These are phyloP conservation scores for Bruchidius siliquastri DNA, from an alignment of 2,888 invertebrate genomes.

Conservation along the genomic window DNA sequence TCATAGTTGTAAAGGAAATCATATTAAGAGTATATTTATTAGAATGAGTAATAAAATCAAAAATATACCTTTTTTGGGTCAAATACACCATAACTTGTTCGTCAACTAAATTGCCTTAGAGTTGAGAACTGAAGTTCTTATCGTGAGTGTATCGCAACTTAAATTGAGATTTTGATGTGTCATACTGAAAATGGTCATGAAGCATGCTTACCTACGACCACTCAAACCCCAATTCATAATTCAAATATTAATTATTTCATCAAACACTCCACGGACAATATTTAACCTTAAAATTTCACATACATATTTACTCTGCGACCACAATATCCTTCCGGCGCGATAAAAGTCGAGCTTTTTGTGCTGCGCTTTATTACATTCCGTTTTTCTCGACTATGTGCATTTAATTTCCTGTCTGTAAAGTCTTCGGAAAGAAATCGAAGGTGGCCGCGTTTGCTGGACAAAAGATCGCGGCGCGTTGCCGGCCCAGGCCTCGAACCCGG, in stretches of 20 bases:
- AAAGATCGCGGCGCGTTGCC: neutral
- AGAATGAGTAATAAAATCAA: no score
- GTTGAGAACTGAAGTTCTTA: no score
- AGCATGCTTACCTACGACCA: no score
- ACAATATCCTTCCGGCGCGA: constrained; percentile 22
- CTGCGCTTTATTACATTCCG: neutral
- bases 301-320: constrained; percentile 12
- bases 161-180: no score
- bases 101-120: no score
- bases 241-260: neutral
- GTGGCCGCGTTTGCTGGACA: neutral
- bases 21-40: no score
- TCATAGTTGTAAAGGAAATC: no score
- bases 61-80: no score
- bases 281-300: constrained; percentile 14
- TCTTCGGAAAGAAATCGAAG: neutral
- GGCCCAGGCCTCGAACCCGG: neutral
- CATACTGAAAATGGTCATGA: no score
- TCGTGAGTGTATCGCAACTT: no score
- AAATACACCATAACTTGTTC: no score
- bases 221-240: neutral
- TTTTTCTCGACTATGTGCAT: neutral
- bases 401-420: constrained; percentile 9
- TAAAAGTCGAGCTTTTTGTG: constrained; percentile 7
- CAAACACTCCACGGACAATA: constrained; percentile 5